A percentile compares a stretch with the other conserved stretches of the same genome.
phyloP scores from a whole-genome alignment of 2,113 vertebrate species.

The Capreolus pygargus region DNA sequence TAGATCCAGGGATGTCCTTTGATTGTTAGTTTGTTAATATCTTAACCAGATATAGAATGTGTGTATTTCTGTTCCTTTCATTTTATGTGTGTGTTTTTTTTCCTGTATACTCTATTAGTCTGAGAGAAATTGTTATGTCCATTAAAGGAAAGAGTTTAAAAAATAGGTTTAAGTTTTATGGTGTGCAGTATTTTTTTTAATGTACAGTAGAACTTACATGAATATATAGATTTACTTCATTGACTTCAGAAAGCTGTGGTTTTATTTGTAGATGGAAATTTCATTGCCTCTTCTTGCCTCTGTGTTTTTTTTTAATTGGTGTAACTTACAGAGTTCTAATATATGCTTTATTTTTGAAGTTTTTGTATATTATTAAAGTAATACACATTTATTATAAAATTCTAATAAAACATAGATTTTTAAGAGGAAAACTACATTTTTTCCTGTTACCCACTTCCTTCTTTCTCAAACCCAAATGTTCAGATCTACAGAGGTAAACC shows the following conservation, averaged over 20 bases:
- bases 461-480: not conserved
- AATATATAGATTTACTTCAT: not conserved
- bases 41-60: not conserved
- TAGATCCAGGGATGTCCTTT: not conserved
- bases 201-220: not conserved
- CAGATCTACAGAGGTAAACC: not conserved
- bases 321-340: not conserved
- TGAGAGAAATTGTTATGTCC: not conserved
- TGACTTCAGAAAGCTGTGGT: slow-evolving; percentile 3
- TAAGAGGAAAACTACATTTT: slow-evolving; percentile 9
- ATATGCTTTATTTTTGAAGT: not conserved
- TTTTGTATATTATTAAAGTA: slow-evolving; percentile 16
- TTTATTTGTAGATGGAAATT: slow-evolving; percentile 43
- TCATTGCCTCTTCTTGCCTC: not conserved
- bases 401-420: not conserved
- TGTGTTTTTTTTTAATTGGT: not conserved
- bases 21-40: not conserved
- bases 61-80: not conserved
- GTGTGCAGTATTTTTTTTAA: not conserved
- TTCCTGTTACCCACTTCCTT: not conserved
- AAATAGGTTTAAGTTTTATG: slow-evolving; percentile 16
- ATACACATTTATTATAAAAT: slow-evolving; percentile 5
- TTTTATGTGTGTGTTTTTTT: not conserved
- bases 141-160: slow-evolving; percentile 16
- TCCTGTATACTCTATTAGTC: not conserved